Evolutionary conservation across 1,140 invertebrate species (phyloP), one percentile per base, ranked within the genome.

Genomic region (Anastatus disparis): DNA sequence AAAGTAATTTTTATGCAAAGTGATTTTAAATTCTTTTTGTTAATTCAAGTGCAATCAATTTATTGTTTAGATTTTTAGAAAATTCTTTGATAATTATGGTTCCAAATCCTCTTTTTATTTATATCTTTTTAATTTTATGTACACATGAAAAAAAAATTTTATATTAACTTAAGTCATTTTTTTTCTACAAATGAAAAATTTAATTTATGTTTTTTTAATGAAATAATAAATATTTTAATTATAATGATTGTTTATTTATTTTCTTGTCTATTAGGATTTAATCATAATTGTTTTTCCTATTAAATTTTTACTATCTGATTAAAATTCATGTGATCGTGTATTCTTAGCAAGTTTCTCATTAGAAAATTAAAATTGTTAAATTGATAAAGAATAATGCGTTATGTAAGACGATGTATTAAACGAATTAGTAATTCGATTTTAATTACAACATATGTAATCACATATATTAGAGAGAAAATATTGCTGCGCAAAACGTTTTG

Each of bases 321-420:
- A 42, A 68, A 59, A 50, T 68, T 68, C 65, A 50, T 10, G 65
- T 68, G 29, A 50, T 58, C 31, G 15, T 58, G 17, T 13, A 24
- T 13, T 17, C 24, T 17, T 56, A 46, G 64, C 48, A 29, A 53
- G 35, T 26, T 68, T 65, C 22, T 59, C 55, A 50, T 50, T 50
- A 59, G 42, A 24, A 50, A 44, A 68, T n/a, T 64, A 9, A 50
- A 48, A 68, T 59, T 59, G 53, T 68, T 68, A 27, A 35, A 13
- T 59, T 59, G 10, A 31, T 26, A 56, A 56, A 56, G 40, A 27
- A 40, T 7, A 4, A 29, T 40, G 44, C 61, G 24, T 65, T 53
- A 53, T 27, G 31, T 27, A 55, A 56, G 20, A 20, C 17, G 22
- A 62, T 63, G 15, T 52, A 38, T 12, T 15, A 7, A 46, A 48